Evolutionary conservation across 2,113 vertebrate species (phyloP).

Genomic region (Parotia lawesii): DNA sequence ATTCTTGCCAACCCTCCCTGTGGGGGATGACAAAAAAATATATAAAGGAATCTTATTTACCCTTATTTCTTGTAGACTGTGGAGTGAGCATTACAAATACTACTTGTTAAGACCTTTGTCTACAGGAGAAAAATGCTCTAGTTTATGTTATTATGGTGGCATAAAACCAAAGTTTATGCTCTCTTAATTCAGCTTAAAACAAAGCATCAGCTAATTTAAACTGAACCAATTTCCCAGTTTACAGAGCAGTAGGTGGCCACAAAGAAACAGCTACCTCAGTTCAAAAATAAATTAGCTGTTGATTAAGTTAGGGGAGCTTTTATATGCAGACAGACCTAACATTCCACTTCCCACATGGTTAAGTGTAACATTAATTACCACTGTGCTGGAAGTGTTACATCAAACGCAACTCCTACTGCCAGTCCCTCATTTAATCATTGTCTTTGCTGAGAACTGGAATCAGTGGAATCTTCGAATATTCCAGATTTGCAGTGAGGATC

Average conservation of each 20-base stretch:
- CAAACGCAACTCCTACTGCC: neutral
- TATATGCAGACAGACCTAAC: neutral
- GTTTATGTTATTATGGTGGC: neutral
- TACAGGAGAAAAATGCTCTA: neutral
- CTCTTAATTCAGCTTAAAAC: neutral
- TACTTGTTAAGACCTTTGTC: neutral
- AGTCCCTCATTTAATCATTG: neutral
- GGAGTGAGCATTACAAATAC: neutral
- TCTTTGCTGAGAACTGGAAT: neutral
- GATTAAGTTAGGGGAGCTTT: neutral
- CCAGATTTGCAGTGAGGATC: neutral
- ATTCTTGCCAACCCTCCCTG: neutral
- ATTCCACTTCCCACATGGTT: accelerated
- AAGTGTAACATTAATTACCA: neutral
- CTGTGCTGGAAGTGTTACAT: neutral
- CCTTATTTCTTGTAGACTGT: neutral
- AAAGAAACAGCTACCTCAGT: neutral
- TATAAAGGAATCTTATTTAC: neutral
- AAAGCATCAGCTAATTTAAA: neutral
- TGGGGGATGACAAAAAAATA: neutral
- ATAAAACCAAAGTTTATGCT: neutral
- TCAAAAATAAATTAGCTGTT: neutral
- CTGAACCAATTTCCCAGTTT: neutral
- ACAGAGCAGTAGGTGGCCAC: neutral
- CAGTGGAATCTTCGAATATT: neutral